These are phyloP conservation scores for Aphrophora alni DNA, from an alignment of 2,888 invertebrate species.

Conservation along the genomic window DNA sequence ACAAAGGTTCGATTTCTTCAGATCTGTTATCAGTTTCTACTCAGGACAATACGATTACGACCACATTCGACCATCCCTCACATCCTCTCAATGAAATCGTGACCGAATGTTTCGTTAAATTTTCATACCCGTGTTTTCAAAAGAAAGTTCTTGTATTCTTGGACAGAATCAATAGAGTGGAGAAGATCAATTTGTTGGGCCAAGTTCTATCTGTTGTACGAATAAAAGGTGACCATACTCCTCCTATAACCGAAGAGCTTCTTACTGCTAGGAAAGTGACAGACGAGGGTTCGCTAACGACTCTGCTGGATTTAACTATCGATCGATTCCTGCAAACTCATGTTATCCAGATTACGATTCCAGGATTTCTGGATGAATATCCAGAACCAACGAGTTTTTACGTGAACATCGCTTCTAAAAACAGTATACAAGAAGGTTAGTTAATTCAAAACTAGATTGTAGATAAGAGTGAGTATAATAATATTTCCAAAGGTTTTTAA, in stretches of 20 bases:
- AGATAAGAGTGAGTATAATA: too few species aligned
- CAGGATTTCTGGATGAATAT: conserved; percentile 28
- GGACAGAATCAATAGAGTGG: conserved; percentile 61
- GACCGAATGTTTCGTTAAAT: conserved; percentile 61
- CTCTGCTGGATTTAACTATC: conserved; percentile 59
- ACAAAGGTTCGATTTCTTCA: not conserved
- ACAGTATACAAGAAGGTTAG: not conserved
- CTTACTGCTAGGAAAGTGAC: conserved; percentile 45
- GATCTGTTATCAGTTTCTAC: not conserved
- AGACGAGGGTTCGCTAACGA: conserved; percentile 53
- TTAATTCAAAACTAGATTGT: too few species aligned
- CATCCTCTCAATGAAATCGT: conserved; percentile 62
- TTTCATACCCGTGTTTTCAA: conserved; percentile 65
- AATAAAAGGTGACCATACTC: conserved; percentile 10
- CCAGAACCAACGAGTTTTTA: conserved; percentile 25
- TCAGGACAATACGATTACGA: not conserved
- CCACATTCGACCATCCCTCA: conserved; percentile 46
- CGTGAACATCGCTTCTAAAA: conserved; percentile 9
- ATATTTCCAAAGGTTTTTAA: too few species aligned
- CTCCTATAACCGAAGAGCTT: conserved; percentile 44
- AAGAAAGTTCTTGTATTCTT: conserved; percentile 64
- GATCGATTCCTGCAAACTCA: conserved; percentile 66
- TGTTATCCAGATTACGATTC: conserved; percentile 56
- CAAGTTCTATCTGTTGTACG: conserved; percentile 58
- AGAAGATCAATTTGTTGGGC: conserved; percentile 64